Evolutionary conservation across 2,888 invertebrate species (phyloP).

Genomic region (Kuschelorhynchus macadamiae): DNA sequence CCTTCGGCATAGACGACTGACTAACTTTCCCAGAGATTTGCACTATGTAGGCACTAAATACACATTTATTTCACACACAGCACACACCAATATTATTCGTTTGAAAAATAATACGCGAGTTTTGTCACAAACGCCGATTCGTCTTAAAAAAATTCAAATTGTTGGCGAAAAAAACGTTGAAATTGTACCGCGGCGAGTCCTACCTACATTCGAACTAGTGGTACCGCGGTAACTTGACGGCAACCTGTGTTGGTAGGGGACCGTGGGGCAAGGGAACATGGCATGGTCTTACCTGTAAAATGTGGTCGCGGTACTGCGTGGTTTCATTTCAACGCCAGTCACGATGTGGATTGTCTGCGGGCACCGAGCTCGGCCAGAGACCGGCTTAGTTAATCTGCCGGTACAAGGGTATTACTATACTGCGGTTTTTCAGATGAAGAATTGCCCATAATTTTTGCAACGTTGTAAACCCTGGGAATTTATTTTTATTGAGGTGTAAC

Average conservation of each 20-base stretch:
- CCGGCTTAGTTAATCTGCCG: slow-evolving; percentile 19
- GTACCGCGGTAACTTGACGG: slow-evolving; percentile 53
- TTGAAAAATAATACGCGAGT: slow-evolving; percentile 8
- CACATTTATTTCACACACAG: slow-evolving; percentile 19
- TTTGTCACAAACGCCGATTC: slow-evolving; percentile 22
- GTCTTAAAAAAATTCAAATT: slow-evolving; percentile 44
- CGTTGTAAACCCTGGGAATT: no score
- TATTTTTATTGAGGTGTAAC: no score
- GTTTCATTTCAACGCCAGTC: slow-evolving; percentile 51
- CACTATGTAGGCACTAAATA: slow-evolving; percentile 2
- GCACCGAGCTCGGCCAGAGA: slow-evolving; percentile 20
- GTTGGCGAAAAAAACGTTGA: slow-evolving; percentile 47
- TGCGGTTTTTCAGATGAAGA: neutral
- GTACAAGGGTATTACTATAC: slow-evolving; percentile 13
- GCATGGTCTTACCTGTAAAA: slow-evolving; percentile 49
- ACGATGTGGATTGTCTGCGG: slow-evolving; percentile 48
- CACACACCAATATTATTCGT: slow-evolving; percentile 23
- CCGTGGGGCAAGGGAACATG: slow-evolving; percentile 39
- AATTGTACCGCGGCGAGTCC: slow-evolving; percentile 50
- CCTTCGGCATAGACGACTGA: slow-evolving; percentile 29
- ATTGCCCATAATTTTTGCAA: no score
- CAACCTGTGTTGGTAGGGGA: slow-evolving; percentile 56
- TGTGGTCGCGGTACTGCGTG: slow-evolving; percentile 51
- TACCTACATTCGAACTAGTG: slow-evolving; percentile 57
- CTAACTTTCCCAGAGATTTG: slow-evolving; percentile 21